Evolutionary conservation across 1,140 invertebrate genomes (phyloP).

Genomic region (Mesaphorura yosii): DNA sequence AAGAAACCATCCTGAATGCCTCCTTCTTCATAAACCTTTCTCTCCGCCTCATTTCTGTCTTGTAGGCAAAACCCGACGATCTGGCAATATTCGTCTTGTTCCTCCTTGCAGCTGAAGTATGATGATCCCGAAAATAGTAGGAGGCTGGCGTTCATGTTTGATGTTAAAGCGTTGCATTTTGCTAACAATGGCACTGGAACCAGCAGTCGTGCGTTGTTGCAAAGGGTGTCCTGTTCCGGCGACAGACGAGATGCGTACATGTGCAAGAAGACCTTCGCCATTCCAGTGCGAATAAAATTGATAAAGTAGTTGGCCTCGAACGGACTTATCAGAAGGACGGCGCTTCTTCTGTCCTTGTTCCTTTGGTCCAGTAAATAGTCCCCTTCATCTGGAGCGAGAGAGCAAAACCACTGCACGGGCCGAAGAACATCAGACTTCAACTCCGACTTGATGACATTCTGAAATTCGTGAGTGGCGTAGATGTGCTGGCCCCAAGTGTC

Average conservation of each 20-base stretch:
- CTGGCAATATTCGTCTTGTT: slow-evolving; percentile 12
- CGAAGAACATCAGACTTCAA: slow-evolving; percentile 4
- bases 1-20: slow-evolving; percentile 11
- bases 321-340: slow-evolving; percentile 14
- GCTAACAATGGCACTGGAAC: slow-evolving; percentile 8
- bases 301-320: slow-evolving; percentile 19
- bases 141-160: not conserved
- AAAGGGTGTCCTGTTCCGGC: slow-evolving; percentile 7
- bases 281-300: not conserved
- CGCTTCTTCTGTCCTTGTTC: not conserved
- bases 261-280: not conserved
- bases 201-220: not conserved
- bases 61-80: slow-evolving; percentile 7
- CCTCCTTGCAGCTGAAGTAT: slow-evolving; percentile 2
- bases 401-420: slow-evolving; percentile 3
- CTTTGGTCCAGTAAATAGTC: no score
- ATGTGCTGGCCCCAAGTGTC: slow-evolving; percentile 11
- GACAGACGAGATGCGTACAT: slow-evolving; percentile 8
- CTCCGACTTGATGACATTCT: not conserved
- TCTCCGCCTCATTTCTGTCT: slow-evolving; percentile 1
- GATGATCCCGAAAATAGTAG: slow-evolving; percentile 11
- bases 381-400: not conserved
- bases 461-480: slow-evolving; percentile 15
- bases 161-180: not conserved
- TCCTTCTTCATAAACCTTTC: not conserved